Base-by-base conservation (phyloP, 2,797 vertebrate genomes). In the Chaetodon trifasciatus region DNA sequence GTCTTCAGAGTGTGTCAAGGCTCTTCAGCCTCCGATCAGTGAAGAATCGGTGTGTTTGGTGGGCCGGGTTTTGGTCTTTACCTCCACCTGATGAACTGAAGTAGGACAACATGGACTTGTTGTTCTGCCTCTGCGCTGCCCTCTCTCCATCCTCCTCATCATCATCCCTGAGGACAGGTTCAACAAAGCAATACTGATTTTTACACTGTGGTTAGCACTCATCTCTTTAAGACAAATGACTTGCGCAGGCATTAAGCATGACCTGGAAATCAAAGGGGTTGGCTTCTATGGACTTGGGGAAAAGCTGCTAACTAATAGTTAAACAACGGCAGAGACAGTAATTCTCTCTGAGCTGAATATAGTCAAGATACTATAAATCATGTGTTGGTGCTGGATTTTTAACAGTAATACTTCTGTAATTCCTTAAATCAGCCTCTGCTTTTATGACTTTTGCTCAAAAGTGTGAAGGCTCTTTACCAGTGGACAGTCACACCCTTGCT, bases 401-500 rank as follows among this genome's bases (percentile, higher is more conserved):
- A 60, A 58, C 40, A 35, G 10, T 32, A 16, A 56, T 68, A n/a
- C 2, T 16, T 37, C 8, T 64, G 61, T 28, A 37, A 49, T 11
- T 55, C 17, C 8, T 5, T 6, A 35, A 35, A 61, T 46, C 12
- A 62, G 13, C 3, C 37, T 50, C 11, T 66, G 16, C n/a, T 64
- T 60, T 56, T 40, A 52, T 61, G 53, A 9, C 23, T 23, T 47
- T 52, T 35, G 3, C 0, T 56, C 21, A 37, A 35, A 79, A 40
- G 32, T 32, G 4, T 75, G 17, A 67, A 68, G 23, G 52, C 3
- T 72, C 85, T 95, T 91, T 92, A 98, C 97, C 97, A 98, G 49
- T 89, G 88, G 7, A 98, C 95, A 0, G 91, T 74, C 42, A 93
- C 95, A 0, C 96, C 96, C 87, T 96, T 96, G 86, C 85, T 95